Evolutionary conservation across 2,888 invertebrate species (phyloP).

Genomic region (Schrankia costaestrigalis): DNA sequence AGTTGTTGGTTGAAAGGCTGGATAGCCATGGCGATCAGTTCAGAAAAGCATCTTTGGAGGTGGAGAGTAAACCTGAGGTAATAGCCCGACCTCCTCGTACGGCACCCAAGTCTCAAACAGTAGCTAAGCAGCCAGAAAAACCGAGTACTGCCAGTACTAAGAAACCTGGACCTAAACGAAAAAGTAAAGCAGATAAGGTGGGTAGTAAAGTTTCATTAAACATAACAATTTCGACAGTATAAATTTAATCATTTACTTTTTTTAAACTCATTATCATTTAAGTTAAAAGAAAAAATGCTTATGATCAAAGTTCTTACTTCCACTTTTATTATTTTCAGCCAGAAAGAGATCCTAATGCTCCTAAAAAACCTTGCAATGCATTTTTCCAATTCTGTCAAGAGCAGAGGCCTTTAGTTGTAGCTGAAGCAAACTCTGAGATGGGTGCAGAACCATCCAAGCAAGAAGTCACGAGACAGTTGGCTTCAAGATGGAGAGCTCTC

Average conservation of each 20-base stretch:
- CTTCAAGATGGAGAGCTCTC: conserved; percentile 87
- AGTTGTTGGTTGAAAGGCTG: conserved; percentile 84
- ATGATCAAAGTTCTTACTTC: background rate
- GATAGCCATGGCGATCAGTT: conserved; percentile 86
- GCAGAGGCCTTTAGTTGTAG: conserved; percentile 86
- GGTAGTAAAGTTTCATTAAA: background rate
- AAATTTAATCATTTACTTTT: no score
- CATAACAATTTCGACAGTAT: background rate
- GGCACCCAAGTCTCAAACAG: conserved; percentile 46
- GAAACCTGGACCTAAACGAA: conserved; percentile 77
- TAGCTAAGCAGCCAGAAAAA: conserved; percentile 57
- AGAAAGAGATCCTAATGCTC: conserved; percentile 86
- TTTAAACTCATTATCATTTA: background rate
- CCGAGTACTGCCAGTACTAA: conserved; percentile 51
- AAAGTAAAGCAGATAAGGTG: conserved; percentile 82
- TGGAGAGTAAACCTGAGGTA: conserved; percentile 66
- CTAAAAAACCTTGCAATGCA: conserved; percentile 89
- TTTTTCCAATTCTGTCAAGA: conserved; percentile 91
- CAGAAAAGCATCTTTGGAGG: conserved; percentile 82
- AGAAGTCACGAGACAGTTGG: conserved; percentile 87
- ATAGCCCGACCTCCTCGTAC: conserved; percentile 44
- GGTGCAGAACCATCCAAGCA: conserved; percentile 87
- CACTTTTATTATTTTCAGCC: conserved; percentile 46
- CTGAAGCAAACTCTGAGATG: conserved; percentile 81
- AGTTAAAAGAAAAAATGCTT: no score